Evolutionary conservation across 2,797 vertebrate genomes (phyloP), one percentile per base, ranked within the genome.

Genomic region (Tenualosa ilisha): DNA sequence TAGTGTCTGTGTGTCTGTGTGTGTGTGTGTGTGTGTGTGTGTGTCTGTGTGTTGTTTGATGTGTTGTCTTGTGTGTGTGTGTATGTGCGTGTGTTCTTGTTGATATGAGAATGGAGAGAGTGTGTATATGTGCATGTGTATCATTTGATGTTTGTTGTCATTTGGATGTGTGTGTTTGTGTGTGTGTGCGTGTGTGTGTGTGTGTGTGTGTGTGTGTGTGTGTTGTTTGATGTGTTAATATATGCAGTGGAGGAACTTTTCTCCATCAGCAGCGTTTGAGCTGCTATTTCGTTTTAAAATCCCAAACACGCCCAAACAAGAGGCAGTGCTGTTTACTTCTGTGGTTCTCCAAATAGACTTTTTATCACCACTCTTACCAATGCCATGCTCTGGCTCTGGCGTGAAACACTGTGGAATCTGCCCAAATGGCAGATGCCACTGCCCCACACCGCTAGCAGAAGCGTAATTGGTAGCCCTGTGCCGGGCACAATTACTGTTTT

Each of bases 161-260:
- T 65, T 26, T 68, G 26, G 15, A 22, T 9, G 9, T 65, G 61
- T 65, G 61, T 65, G 61, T n/a, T 3, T 61, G 20, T 26, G 24
- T 24, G 24, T 26, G 7, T 26, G 63, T 65, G 63, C 26, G 9
- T 65, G 1, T 72, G 65, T 61, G 12, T 13, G 63, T 65, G n/a
- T 65, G 61, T 65, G n/a, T 65, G n/a, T 65, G 7, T 65, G 24
- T 65, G 61, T 26, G 63, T 65, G 63, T 65, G 63, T 65, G 63
- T 65, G 1, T 31, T 8, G n/a, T 37, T 31, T 72, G 65, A 72
- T 68, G 24, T 68, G 63, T 61, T 61, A 61, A 61, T 61, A 24
- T 61, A 24, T 61, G 22, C 59, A 61, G 59, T 8, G 59, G 59
- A 24, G 59, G 2, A 6, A 61, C 59, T 24, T 61, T 61, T 61